Base-by-base conservation (phyloP, 1,140 invertebrate genomes). In the Drosophila oshimai region DNA sequence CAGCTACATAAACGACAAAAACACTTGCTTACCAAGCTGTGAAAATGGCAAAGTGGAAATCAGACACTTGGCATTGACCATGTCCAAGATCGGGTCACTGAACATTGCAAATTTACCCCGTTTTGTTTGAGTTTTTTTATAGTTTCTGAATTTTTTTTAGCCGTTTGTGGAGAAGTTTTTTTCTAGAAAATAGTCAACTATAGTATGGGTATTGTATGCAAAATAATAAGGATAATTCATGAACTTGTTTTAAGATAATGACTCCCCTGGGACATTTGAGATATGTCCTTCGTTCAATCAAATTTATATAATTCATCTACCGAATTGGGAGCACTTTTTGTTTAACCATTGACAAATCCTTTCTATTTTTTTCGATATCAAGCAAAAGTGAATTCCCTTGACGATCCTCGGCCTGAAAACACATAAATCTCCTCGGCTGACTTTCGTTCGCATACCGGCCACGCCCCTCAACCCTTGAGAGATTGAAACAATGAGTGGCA, bases 401-500 rank as follows among this genome's bases (percentile, higher is more conserved):
- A 7, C 55, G 60, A 54, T 53, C 34, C 20, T 51, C 17, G 36
- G 20, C 20, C 39, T 34, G 22, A 15, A 3, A 44, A 5, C 17
- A 13, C 72, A 81, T 76, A 81, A 76, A 81, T 80, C 76, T 74
- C 12, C 9, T 24, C 18, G 13, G 0, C 58, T 44, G 58, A 60
- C 58, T 71, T 49, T 49, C 68, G 65, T 83, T 83, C 81, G 39
- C 46, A 41, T 15, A 34, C 39, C 54, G 24, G 71, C 71, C 75
- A 39, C 68, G 54, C 80, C 81, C 58, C 50, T 65, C 18, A 84
- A 83, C 79, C 79, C 79, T 84, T 84, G 58, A 79, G 60, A 51
- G 45, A n/a, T 42, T 18, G 41, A 13, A 44, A 45, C 55, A 37
- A 64, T 61, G 36, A 2, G 5, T 18, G 13, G 13, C 24, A 58